These are phyloP conservation scores for Tachysurus vachellii DNA, from an alignment of 2,113 vertebrate species.

Conservation along the genomic window DNA sequence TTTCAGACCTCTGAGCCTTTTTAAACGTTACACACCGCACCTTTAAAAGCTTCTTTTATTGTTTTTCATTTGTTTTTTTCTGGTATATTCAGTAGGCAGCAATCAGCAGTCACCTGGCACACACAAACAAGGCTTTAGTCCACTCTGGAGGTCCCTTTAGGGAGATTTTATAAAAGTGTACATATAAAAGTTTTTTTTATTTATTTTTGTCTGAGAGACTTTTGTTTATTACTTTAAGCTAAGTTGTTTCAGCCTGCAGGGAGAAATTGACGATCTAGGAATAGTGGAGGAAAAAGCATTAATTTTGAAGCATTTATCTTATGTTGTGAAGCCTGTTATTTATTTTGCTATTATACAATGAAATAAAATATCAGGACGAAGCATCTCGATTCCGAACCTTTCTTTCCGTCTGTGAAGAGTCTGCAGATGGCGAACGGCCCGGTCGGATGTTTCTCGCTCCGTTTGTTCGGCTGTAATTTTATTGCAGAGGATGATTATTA, in stretches of 20 bases:
- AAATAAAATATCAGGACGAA: neutral
- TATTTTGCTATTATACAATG: neutral
- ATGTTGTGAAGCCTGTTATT: neutral
- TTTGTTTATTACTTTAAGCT: neutral
- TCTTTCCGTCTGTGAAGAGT: neutral
- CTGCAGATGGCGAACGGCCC: slow-evolving; percentile 19
- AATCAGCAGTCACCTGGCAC: neutral
- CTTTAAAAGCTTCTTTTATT: neutral
- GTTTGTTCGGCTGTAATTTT: slow-evolving; percentile 54
- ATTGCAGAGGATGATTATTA: slow-evolving; percentile 55
- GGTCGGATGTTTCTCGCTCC: slow-evolving; percentile 51
- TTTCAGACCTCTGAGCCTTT: neutral
- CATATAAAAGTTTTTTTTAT: no score
- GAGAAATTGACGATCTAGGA: neutral
- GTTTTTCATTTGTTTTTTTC: no score
- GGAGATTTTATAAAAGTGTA: neutral
- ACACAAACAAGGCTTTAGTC: neutral
- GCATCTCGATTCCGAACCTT: neutral
- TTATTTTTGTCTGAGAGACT: no score
- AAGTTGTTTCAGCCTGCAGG: neutral
- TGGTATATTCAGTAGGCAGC: neutral
- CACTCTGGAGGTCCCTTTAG: neutral
- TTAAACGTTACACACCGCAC: neutral
- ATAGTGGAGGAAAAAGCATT: neutral
- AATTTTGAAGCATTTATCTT: neutral